These are phyloP conservation scores for Epinephelus awoara DNA, from an alignment of 2,797 vertebrate species.

Conservation along the genomic window DNA sequence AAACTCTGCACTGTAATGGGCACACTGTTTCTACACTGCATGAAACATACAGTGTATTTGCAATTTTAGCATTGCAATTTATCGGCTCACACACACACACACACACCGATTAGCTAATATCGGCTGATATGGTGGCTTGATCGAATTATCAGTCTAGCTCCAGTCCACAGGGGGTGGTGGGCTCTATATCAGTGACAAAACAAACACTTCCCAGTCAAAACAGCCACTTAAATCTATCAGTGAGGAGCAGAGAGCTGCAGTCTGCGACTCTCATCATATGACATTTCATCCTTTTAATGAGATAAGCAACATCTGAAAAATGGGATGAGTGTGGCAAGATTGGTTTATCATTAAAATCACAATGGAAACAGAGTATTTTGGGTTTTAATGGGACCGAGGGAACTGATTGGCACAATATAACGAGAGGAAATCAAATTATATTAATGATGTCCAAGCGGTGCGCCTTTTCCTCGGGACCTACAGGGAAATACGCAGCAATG, in stretches of 20 bases:
- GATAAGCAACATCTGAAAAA: neutral
- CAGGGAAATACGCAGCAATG: neutral
- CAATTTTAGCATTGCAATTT: neutral
- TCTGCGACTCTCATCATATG: slow-evolving; percentile 30
- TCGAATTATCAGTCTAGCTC: neutral
- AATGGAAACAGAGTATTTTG: slow-evolving; percentile 4
- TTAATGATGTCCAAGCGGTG: slow-evolving; percentile 8
- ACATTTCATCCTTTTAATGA: slow-evolving; percentile 42
- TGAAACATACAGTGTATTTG: too few species aligned
- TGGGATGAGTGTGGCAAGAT: slow-evolving; percentile 12
- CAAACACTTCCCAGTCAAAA: slow-evolving; percentile 26
- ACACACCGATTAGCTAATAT: neutral
- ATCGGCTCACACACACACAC: neutral
- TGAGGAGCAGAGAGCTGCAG: slow-evolving; percentile 18
- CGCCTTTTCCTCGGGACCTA: neutral
- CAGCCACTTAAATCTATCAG: slow-evolving; percentile 18
- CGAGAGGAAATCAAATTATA: neutral
- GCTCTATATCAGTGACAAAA: slow-evolving; percentile 47
- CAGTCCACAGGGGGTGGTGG: neutral
- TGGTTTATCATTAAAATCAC: slow-evolving; percentile 15
- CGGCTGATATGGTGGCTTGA: neutral
- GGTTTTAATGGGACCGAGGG: slow-evolving; percentile 13
- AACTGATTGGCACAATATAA: slow-evolving; percentile 10
- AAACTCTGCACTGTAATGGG: too few species aligned
- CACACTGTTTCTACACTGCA: too few species aligned